Evolutionary conservation across 2,797 vertebrate species (phyloP).

Genomic region (Calcarius lapponicus): DNA sequence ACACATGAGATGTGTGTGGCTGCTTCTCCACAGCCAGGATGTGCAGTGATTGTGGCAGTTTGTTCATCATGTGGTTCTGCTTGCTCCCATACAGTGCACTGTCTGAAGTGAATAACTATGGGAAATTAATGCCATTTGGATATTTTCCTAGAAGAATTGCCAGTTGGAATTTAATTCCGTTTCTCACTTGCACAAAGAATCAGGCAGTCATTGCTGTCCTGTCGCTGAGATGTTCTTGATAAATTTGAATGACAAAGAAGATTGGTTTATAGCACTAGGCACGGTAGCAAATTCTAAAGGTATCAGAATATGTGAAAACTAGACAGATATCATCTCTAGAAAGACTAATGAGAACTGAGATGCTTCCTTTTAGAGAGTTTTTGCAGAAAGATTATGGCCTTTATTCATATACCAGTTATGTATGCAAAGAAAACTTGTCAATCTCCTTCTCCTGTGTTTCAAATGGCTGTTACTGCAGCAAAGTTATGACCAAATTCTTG

Average conservation of each 20-base stretch:
- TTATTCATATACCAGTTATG: neutral
- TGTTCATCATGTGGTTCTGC: neutral
- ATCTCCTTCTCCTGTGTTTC: neutral
- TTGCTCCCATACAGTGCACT: neutral
- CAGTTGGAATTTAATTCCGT: neutral
- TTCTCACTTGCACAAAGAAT: slow-evolving; percentile 49
- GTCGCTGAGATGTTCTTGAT: neutral
- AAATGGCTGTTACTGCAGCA: neutral
- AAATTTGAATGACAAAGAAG: slow-evolving; percentile 5
- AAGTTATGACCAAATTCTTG: neutral
- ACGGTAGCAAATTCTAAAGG: slow-evolving; percentile 6
- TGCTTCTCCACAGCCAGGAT: neutral
- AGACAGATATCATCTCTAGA: neutral
- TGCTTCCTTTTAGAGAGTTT: neutral
- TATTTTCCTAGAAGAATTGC: neutral
- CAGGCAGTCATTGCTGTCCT: neutral
- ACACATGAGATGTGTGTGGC: neutral
- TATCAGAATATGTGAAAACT: neutral
- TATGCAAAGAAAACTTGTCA: neutral
- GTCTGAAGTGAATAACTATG: neutral
- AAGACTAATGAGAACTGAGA: neutral
- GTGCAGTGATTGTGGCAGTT: neutral
- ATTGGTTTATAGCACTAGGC: neutral
- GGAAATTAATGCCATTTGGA: neutral
- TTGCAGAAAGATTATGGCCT: slow-evolving; percentile 9